Base-by-base conservation (phyloP, 1,140 invertebrate species). In the Streblospio benedicti region DNA sequence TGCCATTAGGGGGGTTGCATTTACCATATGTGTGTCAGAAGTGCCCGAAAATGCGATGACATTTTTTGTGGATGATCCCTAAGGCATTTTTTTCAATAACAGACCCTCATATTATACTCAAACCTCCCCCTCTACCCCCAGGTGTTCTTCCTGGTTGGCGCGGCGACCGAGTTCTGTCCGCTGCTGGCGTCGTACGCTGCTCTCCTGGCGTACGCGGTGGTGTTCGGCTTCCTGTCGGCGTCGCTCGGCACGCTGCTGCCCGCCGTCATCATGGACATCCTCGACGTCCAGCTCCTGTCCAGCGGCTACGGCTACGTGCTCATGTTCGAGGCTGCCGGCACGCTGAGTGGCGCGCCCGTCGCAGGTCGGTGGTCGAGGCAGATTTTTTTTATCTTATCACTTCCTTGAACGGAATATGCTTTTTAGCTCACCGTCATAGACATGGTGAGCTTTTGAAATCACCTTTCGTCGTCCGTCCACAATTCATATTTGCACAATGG, bases 271-370 rank as follows among this genome's bases (percentile, higher is more conserved):
- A 58, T 65, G 2, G 53, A 63, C 16, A 47, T 67, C 9, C 59
- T 69, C 14, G 66, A 65, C 12, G 31, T 65, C 12, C 44, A 62
- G 0, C 27, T 57, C 30, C 64, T 69, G 45, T 56, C 64, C 27
- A 63, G 55, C 30, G 68, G 56, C 30, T 68, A 66, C 35, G 66
- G 68, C 27, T 67, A 59, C 45, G 51, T 69, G 20, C 25, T 68
- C 25, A 43, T 69, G 9, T 66, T 68, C 33, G 59, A 60, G 58
- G 66, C 62, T 1, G 47, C 60, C 0, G 68, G 68, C 14, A 57
- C 59, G 20, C 51, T 69, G 14, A 28, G 62, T 18, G 65, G 68
- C 20, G 64, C 57, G 5, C 65, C 64, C 1, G 14, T 65, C 3
- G 66, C 66, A 57, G 65, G 68, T 69, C 38, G 47, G 45, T 14